Evolutionary conservation across 2,797 vertebrate genomes (phyloP), one percentile per base, ranked within the genome.

Genomic region (Enteromius viviparus): DNA sequence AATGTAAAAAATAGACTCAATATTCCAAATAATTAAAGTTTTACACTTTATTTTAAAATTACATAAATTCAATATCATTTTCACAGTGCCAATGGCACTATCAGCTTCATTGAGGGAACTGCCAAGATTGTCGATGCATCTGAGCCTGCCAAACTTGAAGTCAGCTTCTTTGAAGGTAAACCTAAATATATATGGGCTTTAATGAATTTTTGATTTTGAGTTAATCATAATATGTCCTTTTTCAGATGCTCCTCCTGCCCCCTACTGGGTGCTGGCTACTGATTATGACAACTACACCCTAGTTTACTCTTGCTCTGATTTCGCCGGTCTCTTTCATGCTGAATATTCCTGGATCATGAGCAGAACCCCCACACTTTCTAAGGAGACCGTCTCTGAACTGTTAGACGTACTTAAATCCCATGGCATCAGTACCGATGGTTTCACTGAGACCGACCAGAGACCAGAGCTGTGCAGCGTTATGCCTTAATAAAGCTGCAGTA

Each of bases 201-300:
- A 42, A 0, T 47, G 2, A 32, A 29, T 32, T 17, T 78, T 69
- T 68, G 6, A 45, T 32, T 42, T 21, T 53, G 19, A 4, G 15
- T 29, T 62, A 6, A 14, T 45, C 14, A 1, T 72, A n/a, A 11
- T 76, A 0, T 19, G 23, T 62, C 55, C 40, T n/a, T 55, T 75
- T 47, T 21, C 90, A 97, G 96, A 91, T 86, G 87, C 94, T 85
- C 95, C 94, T 0, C 90, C 93, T 0, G 80, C 91, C 2, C 94
- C 95, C 0, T 97, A 97, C 92, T 96, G 95, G 96, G 93, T 97
- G 29, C 85, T 97, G 89, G 93, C 94, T 87, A 96, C 96, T 0
- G 95, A 97, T 92, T 97, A 96, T 0, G 92, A 94, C 53, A 93
- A 87, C 90, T 95, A 96, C 49, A 85, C 95, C 0, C 92, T 98